phyloP scores from a whole-genome alignment of 2,888 invertebrate genomes.

The Synergus itoensis region DNA sequence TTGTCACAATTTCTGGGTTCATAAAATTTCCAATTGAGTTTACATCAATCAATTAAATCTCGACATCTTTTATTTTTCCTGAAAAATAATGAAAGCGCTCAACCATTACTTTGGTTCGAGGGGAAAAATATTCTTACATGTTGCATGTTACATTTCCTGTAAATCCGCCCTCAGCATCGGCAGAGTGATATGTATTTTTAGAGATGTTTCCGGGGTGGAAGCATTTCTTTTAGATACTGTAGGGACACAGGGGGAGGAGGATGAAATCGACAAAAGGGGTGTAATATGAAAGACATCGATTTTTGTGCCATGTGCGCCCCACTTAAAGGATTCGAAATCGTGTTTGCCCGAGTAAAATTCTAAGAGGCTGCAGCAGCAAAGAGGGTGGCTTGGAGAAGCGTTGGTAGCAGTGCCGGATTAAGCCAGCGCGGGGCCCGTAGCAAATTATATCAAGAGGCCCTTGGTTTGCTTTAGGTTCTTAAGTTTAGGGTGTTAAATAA shows the following conservation, averaged over 20 bases:
- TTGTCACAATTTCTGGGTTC: neutral
- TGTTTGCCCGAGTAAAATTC: conserved; percentile 26
- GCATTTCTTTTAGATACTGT: conserved; percentile 31
- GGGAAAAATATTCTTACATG: conserved; percentile 2
- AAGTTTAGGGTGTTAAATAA: too few relatives aligned
- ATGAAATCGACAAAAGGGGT: conserved; percentile 33
- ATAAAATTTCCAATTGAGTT: neutral
- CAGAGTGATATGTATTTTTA: conserved; percentile 8
- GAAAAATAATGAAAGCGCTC: neutral
- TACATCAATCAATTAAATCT: neutral
- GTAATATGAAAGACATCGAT: conserved; percentile 39
- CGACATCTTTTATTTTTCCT: neutral
- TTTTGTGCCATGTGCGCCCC: conserved; percentile 41
- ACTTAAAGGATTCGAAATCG: conserved; percentile 32
- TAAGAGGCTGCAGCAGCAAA: conserved; percentile 12
- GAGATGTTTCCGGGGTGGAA: conserved; percentile 9
- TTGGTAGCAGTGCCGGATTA: neutral
- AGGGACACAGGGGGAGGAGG: conserved; percentile 8
- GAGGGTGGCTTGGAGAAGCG: neutral
- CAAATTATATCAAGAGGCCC: too few relatives aligned
- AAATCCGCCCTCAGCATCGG: conserved; percentile 11
- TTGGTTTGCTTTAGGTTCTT: too few relatives aligned
- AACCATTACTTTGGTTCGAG: neutral
- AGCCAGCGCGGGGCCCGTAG: too few relatives aligned
- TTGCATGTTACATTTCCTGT: neutral